Percentiles rank a stretch among this genome's conserved stretches.
Conservation (phyloP, 1,140 invertebrate genomes). For the Drosophila subpulchrella region DNA sequence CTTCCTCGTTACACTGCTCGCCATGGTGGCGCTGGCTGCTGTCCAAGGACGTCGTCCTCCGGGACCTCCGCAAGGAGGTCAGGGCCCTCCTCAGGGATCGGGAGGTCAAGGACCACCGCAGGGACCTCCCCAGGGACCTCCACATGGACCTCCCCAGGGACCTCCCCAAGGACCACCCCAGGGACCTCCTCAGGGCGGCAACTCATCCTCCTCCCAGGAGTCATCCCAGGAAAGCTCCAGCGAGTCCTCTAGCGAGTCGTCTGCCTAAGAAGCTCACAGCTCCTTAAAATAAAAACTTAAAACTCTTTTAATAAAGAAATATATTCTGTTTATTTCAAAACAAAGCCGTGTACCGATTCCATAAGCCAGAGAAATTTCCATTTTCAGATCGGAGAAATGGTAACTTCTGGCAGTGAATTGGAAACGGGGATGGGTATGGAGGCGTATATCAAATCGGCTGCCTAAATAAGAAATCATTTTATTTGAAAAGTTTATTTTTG, state of each 20-base stretch:
- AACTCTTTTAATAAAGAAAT: constrained; percentile 20
- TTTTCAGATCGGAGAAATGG: constrained; percentile 17
- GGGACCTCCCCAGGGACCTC: not conserved
- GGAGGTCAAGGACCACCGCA: not conserved
- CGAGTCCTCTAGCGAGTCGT: constrained; percentile 9
- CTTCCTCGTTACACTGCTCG: constrained; percentile 27
- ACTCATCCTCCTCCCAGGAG: constrained; percentile 13
- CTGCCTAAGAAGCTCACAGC: not conserved
- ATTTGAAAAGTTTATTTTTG: constrained; percentile 69
- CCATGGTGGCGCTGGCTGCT: constrained; percentile 22
- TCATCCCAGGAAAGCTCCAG: constrained; percentile 28
- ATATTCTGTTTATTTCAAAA: constrained; percentile 18
- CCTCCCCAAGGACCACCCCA: constrained; percentile 3
- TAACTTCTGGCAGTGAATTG: not conserved
- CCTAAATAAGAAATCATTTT: constrained; percentile 80
- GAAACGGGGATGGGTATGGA: not conserved
- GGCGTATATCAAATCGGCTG: constrained; percentile 59
- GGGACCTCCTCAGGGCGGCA: constrained; percentile 13
- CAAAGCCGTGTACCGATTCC: constrained; percentile 4
- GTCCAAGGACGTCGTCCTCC: constrained; percentile 1
- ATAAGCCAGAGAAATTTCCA: constrained; percentile 23
- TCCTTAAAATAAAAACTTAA: not conserved
- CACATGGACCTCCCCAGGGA: constrained; percentile 1
- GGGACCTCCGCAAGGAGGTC: no score
- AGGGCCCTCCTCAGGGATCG: not conserved